phyloP scores from a whole-genome alignment of 2,888 invertebrate genomes.

The Phortica magna region DNA sequence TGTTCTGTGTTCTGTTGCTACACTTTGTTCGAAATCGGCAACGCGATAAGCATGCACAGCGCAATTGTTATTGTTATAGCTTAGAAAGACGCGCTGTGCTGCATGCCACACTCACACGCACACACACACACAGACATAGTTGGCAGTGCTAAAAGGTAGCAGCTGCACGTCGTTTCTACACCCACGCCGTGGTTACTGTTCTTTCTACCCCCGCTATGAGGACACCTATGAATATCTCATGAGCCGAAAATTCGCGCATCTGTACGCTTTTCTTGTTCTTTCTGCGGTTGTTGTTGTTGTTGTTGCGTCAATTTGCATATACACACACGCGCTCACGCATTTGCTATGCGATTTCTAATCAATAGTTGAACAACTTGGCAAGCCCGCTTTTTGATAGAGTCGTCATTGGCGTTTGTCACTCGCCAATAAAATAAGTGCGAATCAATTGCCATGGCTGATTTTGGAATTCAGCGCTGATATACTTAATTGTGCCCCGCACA shows the following conservation, averaged over 20 bases:
- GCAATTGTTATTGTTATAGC: conserved; percentile 29
- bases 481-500: too few relatives aligned
- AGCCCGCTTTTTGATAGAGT: too few relatives aligned
- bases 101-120: neutral
- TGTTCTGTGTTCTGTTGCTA: neutral
- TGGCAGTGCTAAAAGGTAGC: neutral
- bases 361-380: neutral
- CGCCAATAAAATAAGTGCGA: too few relatives aligned
- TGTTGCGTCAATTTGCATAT: neutral
- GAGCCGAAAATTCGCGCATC: conserved; percentile 16
- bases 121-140: neutral
- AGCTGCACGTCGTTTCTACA: neutral
- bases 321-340: neutral
- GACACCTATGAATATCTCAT: conserved; percentile 22
- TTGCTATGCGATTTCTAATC: neutral
- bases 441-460: too few relatives aligned
- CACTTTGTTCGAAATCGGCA: neutral
- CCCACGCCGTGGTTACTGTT: neutral
- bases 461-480: too few relatives aligned
- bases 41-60: conserved; percentile 25
- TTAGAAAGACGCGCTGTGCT: neutral
- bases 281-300: neutral
- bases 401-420: too few relatives aligned
- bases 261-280: neutral
- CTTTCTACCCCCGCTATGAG: neutral